Evolutionary conservation across 1,140 invertebrate genomes (phyloP), one percentile per base, ranked within the genome.

Genomic region (Bombus sibiricus): DNA sequence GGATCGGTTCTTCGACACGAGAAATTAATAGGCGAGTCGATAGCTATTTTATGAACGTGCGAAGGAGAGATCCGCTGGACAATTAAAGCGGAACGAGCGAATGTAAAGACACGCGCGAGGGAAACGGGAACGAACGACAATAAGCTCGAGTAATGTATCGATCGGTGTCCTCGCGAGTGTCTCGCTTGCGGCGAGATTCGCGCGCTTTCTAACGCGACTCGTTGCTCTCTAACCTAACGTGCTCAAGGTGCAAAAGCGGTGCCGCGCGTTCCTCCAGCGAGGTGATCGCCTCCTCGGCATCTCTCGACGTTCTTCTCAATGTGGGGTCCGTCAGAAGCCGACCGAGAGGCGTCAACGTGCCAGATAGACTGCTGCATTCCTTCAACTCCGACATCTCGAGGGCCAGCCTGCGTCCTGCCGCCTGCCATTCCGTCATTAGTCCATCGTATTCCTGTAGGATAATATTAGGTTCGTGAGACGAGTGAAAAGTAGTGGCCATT

Each of bases 301-400:
- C 94, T 88, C 92, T 88, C 25, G 93, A 93, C n/a, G 94, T 94
- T 88, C 94, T 92, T 88, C 93, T 93, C 85, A 94, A 92, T 68
- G 92, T 94, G 62, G 94, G 93, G 83, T 95, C 95, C 85, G 91
- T 92, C 77, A 95, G 87, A 74, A 95, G 88, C 83, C 94, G 93
- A 90, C 93, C 94, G 64, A 95, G 92, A 77, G 94, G 94, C 88
- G 94, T 94, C 88, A 95, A 91, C 32, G 93, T 93, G 85, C 93
- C 92, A 28, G 93, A 93, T 39, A 94, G 86, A 87, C 90, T 95
- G 66, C 92, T 92, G 88, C 92, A 95, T 80, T 95, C 95, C 83
- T 93, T 93, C 43, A 95, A 91, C 85, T 94, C 95, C 74, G 94
- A 95, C 95, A 95, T 95, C 91, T 95, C 94, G 81, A 95, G 90